phyloP scores from a whole-genome alignment of 2,113 vertebrate genomes.

The Eulacestoma nigropectus region DNA sequence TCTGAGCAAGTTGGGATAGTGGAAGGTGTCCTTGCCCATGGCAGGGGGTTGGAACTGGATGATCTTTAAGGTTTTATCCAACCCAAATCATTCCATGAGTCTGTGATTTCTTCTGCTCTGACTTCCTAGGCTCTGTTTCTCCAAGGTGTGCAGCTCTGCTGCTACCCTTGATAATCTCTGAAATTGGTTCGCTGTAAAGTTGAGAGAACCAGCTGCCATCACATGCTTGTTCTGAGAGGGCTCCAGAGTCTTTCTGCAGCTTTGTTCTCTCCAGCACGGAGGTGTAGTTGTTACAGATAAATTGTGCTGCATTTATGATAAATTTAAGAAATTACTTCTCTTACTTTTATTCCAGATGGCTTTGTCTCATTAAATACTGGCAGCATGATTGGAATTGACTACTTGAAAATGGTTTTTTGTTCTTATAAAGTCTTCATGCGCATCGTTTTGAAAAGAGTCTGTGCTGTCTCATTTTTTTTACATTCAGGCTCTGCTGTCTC shows the following conservation, averaged over 20 bases:
- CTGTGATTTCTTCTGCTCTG: background rate
- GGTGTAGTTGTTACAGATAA: background rate
- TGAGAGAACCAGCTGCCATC: background rate
- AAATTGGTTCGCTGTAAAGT: background rate
- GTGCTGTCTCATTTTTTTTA: background rate
- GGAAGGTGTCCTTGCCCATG: background rate
- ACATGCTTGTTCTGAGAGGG: background rate
- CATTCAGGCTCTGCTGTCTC: background rate
- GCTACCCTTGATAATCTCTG: background rate
- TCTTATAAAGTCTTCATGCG: background rate
- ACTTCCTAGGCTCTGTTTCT: background rate
- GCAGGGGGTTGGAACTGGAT: fast-evolving
- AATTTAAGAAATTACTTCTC: background rate
- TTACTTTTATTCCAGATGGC: background rate
- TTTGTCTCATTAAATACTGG: background rate
- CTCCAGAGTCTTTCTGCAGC: background rate
- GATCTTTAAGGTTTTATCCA: background rate
- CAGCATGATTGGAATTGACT: background rate
- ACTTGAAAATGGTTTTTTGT: background rate
- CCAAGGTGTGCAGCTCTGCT: background rate
- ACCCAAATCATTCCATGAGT: background rate
- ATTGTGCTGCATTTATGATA: background rate
- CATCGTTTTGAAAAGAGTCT: background rate
- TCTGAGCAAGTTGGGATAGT: fast-evolving
- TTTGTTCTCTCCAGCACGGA: background rate